These are phyloP conservation scores for Tadarida brasiliensis DNA, from an alignment of 2,797 vertebrate species.

Conservation along the genomic window DNA sequence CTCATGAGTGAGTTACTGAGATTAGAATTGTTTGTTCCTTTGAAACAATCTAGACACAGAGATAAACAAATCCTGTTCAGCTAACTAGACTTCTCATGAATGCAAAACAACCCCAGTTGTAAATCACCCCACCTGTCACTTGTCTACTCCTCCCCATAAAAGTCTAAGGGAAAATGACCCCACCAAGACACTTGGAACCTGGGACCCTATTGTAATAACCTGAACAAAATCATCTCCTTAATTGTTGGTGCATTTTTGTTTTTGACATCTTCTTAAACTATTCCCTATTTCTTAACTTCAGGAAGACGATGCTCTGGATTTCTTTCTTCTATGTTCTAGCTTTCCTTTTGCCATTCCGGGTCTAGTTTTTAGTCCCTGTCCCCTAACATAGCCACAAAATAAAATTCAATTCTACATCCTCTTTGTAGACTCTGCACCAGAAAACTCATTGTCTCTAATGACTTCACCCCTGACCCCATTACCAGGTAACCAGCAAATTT, in stretches of 20 bases:
- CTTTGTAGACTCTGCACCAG: neutral
- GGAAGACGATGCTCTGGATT: neutral
- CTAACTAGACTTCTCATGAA: neutral
- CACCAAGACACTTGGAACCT: neutral
- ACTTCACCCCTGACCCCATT: neutral
- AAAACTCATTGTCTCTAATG: neutral
- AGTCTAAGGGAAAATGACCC: neutral
- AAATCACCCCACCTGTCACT: neutral
- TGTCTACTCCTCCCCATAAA: neutral
- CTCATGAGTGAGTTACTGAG: neutral
- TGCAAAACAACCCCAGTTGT: neutral
- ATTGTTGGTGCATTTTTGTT: neutral
- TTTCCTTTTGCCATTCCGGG: neutral
- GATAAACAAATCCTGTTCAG: conserved; percentile 16
- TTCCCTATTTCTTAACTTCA: neutral
- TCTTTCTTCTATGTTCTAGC: neutral
- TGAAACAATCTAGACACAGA: neutral
- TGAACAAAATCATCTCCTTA: neutral
- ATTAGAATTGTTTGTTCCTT: conserved; percentile 11
- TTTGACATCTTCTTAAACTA: conserved; percentile 45
- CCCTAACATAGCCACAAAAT: neutral
- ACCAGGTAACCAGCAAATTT: neutral
- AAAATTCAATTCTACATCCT: conserved; percentile 14
- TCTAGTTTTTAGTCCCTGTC: neutral
- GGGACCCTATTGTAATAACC: neutral